Base-by-base conservation (phyloP, 2,113 vertebrate species). In the Suncus etruscus region DNA sequence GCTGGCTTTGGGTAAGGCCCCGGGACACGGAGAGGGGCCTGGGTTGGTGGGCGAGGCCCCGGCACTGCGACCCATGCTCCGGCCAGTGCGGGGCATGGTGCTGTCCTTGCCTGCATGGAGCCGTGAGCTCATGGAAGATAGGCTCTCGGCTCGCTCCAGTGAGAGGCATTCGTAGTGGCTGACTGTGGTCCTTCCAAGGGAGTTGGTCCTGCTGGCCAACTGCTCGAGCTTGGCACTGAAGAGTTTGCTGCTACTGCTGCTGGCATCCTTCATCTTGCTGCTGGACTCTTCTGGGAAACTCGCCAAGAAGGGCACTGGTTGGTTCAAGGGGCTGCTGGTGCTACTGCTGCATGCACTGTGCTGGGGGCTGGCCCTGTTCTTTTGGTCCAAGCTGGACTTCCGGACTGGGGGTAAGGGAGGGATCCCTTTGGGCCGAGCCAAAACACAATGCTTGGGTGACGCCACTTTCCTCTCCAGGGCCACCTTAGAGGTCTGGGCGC, bases 321-420 rank as follows among this genome's bases (percentile, higher is more conserved):
- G 97, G 93, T 93, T 97, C 45, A 96, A 96, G 66, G 98, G 97
- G 72, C 98, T 98, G 92, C 95, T 93, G 0, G 92, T 97, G 77
- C 95, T 94, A 86, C 97, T 97, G 89, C 94, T 97, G 94, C 97
- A 89, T 66, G 97, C 76, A 0, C 97, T 97, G 92, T 99, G 98
- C 79, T 99, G 99, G 4, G 98, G 99, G 73, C 99, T 99, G 76
- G 99, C 99, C 96, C 99, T 97, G 96, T 99, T 99, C 86, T 98
- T 98, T 97, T 99, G 99, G 90, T 99, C 99, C 78, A 99, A 96
- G 96, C 99, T 99, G 61, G 99, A 99, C 95, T 99, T 99, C 15
- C 99, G 98, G 51, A 99, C 97, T 0, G 99, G 99, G 16, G 99
- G 99, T 70, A 99, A 94, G 0, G 99, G 99, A 15, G 99, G 99